Base-by-base conservation (phyloP, 1,140 invertebrate genomes). In the Solen grandis region DNA sequence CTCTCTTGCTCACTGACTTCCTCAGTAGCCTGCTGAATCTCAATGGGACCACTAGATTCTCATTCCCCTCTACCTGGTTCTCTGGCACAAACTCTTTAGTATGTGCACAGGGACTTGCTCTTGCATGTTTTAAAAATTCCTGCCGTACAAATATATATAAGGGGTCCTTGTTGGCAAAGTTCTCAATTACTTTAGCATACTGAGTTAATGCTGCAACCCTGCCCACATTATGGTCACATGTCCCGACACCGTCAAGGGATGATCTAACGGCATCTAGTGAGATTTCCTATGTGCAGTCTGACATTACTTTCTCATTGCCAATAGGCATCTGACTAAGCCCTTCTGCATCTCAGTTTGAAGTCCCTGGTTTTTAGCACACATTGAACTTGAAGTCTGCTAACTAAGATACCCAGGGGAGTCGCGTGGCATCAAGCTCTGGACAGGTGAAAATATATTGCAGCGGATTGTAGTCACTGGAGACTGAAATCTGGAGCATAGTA, bases 171-270 rank as follows among this genome's bases (percentile, higher is more conserved):
- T n/a, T n/a, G n/a, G n/a, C n/a, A n/a, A n/a, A n/a, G n/a, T n/a
- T n/a, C n/a, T n/a, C n/a, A n/a, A n/a, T n/a, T n/a, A n/a, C n/a
- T n/a, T n/a, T n/a, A n/a, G n/a, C n/a, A n/a, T n/a, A n/a, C n/a
- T n/a, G n/a, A n/a, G n/a, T n/a, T n/a, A n/a, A n/a, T n/a, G n/a
- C n/a, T n/a, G n/a, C n/a, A n/a, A n/a, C n/a, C n/a, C n/a, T n/a
- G n/a, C n/a, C n/a, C n/a, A n/a, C n/a, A n/a, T n/a, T n/a, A n/a
- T n/a, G n/a, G n/a, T n/a, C n/a, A n/a, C n/a, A n/a, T n/a, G n/a
- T n/a, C n/a, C n/a, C n/a, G 1, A 93, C 59, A 13, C 59, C n/a
- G n/a, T n/a, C 29, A 31, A 19, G 31, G 46, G 1, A 2, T 3
- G 14, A n/a, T n/a, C n/a, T n/a, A n/a, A n/a, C n/a, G n/a, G n/a